These are phyloP conservation scores for Phragmatobia fuliginosa DNA, from an alignment of 2,888 invertebrate species.

Conservation along the genomic window DNA sequence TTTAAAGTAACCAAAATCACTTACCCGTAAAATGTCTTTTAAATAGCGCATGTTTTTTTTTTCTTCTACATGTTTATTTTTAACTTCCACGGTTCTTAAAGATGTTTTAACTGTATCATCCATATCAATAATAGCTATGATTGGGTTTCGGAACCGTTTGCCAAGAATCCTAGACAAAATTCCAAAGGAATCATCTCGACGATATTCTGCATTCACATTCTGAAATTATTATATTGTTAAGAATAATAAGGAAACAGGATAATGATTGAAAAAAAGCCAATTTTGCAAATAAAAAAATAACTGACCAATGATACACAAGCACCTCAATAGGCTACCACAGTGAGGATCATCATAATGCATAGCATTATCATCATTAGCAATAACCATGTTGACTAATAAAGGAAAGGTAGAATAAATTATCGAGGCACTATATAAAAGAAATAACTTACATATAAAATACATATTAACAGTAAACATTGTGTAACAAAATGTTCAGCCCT, in stretches of 20 bases:
- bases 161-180: neutral
- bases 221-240: neutral
- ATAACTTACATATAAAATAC: slow-evolving; percentile 15
- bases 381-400: no score
- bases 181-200: neutral
- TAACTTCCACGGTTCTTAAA: neutral
- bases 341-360: no score
- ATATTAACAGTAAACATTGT: slow-evolving; percentile 11
- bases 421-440: no score
- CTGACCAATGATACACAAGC: no score
- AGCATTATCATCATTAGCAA: no score
- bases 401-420: no score
- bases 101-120: neutral
- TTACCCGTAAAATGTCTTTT: slow-evolving; percentile 5
- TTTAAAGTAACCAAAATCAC: neutral
- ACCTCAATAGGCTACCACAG: no score
- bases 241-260: neutral
- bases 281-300: neutral
- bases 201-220: neutral
- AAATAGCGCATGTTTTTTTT: neutral
- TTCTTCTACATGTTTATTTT: neutral
- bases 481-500: neutral
- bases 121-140: neutral
- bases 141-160: neutral
- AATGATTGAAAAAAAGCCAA: neutral